Conservation (phyloP, 1,140 invertebrate genomes). For the Drosophila santomea region DNA sequence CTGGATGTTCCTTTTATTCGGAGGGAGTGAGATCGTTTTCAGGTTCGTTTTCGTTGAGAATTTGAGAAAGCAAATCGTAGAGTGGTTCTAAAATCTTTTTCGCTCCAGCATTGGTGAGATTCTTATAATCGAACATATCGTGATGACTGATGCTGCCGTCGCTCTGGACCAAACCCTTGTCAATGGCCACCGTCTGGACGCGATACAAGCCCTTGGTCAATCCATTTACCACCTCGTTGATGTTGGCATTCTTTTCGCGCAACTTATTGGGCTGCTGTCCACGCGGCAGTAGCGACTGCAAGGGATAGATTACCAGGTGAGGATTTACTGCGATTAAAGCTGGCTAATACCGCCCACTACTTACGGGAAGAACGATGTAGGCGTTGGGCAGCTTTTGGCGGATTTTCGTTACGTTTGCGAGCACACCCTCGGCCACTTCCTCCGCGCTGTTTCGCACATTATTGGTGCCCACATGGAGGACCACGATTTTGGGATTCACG, state of each 20-base stretch:
- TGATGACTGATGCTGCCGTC: conserved; percentile 93
- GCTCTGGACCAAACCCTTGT: conserved; percentile 90
- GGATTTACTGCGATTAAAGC: background rate
- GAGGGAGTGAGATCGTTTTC: conserved; percentile 90
- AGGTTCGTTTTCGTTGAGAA: conserved; percentile 90
- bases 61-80: conserved; percentile 90
- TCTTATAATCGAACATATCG: conserved; percentile 95
- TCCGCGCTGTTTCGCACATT: conserved; percentile 91
- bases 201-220: conserved; percentile 85
- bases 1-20: conserved; percentile 85
- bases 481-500: conserved; percentile 94
- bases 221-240: conserved; percentile 90
- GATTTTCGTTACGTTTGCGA: conserved; percentile 90
- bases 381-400: conserved; percentile 90
- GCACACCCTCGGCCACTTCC: conserved; percentile 92
- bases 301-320: conserved; percentile 5
- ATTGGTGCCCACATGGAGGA: conserved; percentile 94
- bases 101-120: conserved; percentile 93
- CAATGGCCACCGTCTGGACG: conserved; percentile 90
- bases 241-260: conserved; percentile 90
- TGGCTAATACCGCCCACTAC: conserved; percentile 39
- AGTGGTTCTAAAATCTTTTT: conserved; percentile 93
- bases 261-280: conserved; percentile 92
- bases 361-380: conserved; percentile 93
- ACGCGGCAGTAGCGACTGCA: conserved; percentile 92